These are phyloP conservation scores for Passerculus sandwichensis DNA, from an alignment of 2,797 vertebrate species.

Conservation along the genomic window DNA sequence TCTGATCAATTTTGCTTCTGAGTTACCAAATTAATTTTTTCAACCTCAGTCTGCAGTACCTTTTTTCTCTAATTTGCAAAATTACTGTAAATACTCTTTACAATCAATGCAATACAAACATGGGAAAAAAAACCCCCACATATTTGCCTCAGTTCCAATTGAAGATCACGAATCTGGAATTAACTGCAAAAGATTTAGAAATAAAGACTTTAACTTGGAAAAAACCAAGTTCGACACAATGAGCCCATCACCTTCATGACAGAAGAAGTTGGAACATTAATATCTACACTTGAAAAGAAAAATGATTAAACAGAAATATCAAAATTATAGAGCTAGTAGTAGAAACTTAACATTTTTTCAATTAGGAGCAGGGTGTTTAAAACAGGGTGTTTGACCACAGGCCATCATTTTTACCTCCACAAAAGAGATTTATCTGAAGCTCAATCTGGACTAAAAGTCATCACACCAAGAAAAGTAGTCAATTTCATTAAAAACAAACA, in stretches of 20 bases:
- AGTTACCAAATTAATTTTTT: neutral
- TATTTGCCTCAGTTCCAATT: neutral
- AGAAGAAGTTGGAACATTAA: neutral
- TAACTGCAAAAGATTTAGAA: neutral
- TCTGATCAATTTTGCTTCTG: neutral
- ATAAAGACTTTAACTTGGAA: neutral
- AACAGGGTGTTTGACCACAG: neutral
- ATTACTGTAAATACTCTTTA: neutral
- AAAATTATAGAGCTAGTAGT: neutral
- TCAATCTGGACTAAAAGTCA: neutral
- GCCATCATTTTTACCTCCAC: neutral
- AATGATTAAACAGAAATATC: neutral
- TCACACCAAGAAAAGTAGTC: accelerated
- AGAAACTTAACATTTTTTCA: neutral
- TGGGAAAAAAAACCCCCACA: accelerated
- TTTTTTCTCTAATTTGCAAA: neutral
- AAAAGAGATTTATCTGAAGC: neutral
- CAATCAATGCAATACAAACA: neutral
- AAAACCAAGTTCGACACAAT: neutral
- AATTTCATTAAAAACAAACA: neutral
- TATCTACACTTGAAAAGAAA: neutral
- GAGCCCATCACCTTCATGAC: neutral
- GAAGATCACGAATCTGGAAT: neutral
- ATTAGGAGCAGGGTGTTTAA: neutral
- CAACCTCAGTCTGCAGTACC: neutral